Conservation (phyloP, 2,797 vertebrate species). For the Heteromormyrus szaboi region DNA sequence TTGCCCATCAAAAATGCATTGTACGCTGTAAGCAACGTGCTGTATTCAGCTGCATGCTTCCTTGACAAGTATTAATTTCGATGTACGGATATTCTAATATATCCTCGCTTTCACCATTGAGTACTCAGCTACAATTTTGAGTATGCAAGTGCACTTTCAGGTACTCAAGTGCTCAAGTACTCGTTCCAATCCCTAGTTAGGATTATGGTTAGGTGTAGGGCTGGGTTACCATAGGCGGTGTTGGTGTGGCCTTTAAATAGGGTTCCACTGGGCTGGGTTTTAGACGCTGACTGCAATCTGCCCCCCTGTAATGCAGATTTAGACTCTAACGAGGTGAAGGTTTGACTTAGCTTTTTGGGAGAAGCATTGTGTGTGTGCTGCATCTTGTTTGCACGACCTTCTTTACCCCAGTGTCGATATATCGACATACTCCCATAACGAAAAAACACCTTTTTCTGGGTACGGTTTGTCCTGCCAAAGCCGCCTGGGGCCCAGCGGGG, state of each 20-base stretch:
- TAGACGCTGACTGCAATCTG: neutral
- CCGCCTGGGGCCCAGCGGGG: neutral
- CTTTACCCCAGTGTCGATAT: neutral
- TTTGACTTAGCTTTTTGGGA: neutral
- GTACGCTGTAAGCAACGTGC: neutral
- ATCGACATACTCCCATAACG: neutral
- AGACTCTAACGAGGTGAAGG: neutral
- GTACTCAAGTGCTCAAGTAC: neutral
- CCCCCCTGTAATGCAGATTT: neutral
- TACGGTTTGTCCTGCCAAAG: neutral
- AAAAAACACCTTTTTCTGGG: neutral
- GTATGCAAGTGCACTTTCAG: neutral
- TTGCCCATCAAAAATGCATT: neutral
- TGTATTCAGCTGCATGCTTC: neutral
- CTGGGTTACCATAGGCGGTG: neutral
- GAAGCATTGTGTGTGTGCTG: neutral
- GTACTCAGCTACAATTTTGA: neutral
- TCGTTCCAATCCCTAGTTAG: neutral
- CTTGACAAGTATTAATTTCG: neutral
- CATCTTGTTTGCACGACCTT: neutral
- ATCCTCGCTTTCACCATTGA: neutral
- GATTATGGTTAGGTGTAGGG: neutral
- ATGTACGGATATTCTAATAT: neutral
- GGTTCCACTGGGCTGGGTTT: neutral
- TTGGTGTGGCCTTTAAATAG: neutral